phyloP scores from a whole-genome alignment of 2,113 vertebrate species.

The Crotalus helleri region DNA sequence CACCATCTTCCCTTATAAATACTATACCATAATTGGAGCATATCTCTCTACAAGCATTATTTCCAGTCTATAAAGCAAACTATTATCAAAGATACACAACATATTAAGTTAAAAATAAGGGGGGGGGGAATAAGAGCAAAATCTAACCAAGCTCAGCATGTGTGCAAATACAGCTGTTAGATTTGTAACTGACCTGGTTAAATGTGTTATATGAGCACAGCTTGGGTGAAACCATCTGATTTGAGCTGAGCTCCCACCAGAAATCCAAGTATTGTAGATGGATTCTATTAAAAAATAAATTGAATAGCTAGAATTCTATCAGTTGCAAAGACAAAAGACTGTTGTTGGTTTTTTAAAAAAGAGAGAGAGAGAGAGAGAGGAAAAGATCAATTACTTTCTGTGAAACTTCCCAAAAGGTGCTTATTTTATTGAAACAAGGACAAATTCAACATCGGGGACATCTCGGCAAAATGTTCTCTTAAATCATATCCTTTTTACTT shows the following conservation, averaged over 20 bases:
- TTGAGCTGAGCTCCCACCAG: background rate
- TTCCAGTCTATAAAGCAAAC: background rate
- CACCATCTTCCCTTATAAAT: background rate
- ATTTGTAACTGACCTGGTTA: background rate
- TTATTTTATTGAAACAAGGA: slow-evolving; percentile 12
- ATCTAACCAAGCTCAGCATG: background rate
- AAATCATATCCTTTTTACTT: background rate
- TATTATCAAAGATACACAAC: background rate
- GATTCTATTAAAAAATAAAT: slow-evolving; percentile 1
- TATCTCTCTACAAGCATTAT: background rate
- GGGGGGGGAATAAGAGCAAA: background rate
- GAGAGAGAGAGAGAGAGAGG: background rate
- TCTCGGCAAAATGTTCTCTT: background rate
- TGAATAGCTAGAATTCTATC: slow-evolving; percentile 1
- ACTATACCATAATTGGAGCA: background rate
- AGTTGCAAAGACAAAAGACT: background rate
- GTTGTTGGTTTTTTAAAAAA: background rate
- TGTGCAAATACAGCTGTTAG: background rate
- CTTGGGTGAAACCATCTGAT: background rate
- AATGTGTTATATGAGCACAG: background rate
- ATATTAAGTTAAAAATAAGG: background rate
- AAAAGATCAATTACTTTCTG: background rate
- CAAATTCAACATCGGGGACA: background rate
- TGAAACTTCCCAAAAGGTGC: background rate
- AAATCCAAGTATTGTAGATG: background rate